Conservation (phyloP, 2,797 vertebrate species). For the Halcyon badia region DNA sequence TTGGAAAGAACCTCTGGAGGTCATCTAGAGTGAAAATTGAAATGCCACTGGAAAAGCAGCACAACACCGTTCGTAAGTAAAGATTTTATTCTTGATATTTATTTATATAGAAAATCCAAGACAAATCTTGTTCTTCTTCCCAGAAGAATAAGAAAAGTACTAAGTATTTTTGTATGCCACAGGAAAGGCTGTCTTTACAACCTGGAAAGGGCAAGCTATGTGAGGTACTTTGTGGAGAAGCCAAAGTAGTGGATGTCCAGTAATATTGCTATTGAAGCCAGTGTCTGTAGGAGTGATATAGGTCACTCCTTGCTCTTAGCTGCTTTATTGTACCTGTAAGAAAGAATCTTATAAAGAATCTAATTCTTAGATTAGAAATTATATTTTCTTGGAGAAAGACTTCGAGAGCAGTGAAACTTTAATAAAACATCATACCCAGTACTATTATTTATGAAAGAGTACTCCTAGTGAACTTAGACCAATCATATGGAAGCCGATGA, state of each 20-base stretch:
- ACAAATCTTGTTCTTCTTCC: background rate
- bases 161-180: background rate
- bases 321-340: background rate
- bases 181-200: background rate
- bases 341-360: background rate
- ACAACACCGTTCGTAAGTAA: background rate
- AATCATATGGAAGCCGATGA: background rate
- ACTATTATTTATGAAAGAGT: background rate
- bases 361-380: background rate
- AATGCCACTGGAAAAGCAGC: conserved; percentile 10
- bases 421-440: background rate
- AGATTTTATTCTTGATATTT: conserved; percentile 39
- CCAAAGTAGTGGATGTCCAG: background rate
- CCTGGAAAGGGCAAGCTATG: background rate
- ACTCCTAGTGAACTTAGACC: background rate
- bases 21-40: background rate
- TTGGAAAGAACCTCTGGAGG: background rate
- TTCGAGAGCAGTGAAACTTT: background rate
- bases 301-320: background rate
- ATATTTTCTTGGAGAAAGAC: background rate
- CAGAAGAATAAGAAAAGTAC: background rate
- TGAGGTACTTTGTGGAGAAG: background rate
- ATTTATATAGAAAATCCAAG: background rate
- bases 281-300: background rate
- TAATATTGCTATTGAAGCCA: background rate